Percentiles rank a stretch among this genome's conserved stretches.
phyloP scores from a whole-genome alignment of 2,888 invertebrate genomes.

The Amphiduros pacificus region DNA sequence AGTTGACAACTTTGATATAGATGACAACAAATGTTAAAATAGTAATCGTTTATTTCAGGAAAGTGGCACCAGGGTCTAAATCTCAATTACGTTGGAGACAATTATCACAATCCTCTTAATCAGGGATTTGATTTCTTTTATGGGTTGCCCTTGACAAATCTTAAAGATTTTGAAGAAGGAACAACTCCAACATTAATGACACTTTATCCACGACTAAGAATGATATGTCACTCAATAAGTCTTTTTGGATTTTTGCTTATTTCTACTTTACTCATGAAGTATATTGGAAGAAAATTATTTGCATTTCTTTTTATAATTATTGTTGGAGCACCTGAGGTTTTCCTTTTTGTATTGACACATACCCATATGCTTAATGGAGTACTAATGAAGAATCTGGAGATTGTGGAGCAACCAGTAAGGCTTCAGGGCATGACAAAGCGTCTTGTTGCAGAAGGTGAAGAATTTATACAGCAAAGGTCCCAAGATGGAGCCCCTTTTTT shows the following conservation, averaged over 20 bases:
- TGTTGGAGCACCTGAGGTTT: too few species aligned
- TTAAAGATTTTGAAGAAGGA: constrained; percentile 47
- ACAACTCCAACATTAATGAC: constrained; percentile 59
- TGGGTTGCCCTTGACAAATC: constrained; percentile 56
- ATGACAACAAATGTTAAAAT: too few species aligned
- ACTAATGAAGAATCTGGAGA: constrained; percentile 52
- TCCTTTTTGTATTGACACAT: too few species aligned
- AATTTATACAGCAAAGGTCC: constrained; percentile 39
- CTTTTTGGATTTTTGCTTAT: too few species aligned
- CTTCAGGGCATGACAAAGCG: constrained; percentile 44
- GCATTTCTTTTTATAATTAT: background rate
- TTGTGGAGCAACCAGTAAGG: constrained; percentile 55
- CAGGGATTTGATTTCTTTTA: constrained; percentile 61
- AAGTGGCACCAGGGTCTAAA: constrained; percentile 64
- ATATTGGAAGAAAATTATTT: background rate
- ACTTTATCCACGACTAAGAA: constrained; percentile 33
- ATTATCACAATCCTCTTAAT: constrained; percentile 52
- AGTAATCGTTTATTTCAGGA: too few species aligned
- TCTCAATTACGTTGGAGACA: constrained; percentile 40
- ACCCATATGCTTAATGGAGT: too few species aligned
- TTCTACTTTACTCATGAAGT: too few species aligned
- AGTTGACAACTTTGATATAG: too few species aligned
- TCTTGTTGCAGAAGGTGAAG: constrained; percentile 42
- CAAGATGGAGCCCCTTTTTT: constrained; percentile 57
- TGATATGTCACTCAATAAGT: background rate